Conservation (phyloP, 2,888 invertebrate genomes). For the Tuberolachnus salignus region DNA sequence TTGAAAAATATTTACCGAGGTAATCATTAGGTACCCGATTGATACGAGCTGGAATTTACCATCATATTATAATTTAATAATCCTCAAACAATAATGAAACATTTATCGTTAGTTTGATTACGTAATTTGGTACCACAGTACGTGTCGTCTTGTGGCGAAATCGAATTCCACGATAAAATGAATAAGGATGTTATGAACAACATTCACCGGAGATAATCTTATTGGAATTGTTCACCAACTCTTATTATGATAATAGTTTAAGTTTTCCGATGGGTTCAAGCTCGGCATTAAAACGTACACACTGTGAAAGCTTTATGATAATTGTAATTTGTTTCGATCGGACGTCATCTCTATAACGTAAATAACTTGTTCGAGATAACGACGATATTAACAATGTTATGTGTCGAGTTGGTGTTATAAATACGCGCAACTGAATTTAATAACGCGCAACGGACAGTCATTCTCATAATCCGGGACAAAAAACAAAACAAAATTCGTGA, state of each 20-base stretch:
- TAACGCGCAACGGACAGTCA: too few species aligned
- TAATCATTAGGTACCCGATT: too few species aligned
- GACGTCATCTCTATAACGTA: background rate
- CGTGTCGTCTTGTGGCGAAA: background rate
- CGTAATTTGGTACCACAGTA: too few species aligned
- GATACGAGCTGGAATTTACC: too few species aligned
- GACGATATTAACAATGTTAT: background rate
- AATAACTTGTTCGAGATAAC: background rate
- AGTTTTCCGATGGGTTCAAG: background rate
- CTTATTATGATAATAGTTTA: background rate
- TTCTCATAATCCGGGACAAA: too few species aligned
- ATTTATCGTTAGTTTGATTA: too few species aligned
- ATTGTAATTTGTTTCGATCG: slow-evolving; percentile 17
- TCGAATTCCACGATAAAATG: background rate
- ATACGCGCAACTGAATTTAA: slow-evolving; percentile 1
- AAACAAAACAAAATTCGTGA: too few species aligned
- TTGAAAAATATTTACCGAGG: too few species aligned
- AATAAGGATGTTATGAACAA: background rate
- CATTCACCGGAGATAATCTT: background rate
- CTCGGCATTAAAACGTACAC: background rate
- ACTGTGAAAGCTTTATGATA: slow-evolving; percentile 7
- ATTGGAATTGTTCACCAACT: background rate
- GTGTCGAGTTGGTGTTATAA: background rate
- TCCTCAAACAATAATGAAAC: too few species aligned
- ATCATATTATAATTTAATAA: too few species aligned